Evolutionary conservation across 2,113 vertebrate genomes (phyloP).

Genomic region (Camelus bactrianus): DNA sequence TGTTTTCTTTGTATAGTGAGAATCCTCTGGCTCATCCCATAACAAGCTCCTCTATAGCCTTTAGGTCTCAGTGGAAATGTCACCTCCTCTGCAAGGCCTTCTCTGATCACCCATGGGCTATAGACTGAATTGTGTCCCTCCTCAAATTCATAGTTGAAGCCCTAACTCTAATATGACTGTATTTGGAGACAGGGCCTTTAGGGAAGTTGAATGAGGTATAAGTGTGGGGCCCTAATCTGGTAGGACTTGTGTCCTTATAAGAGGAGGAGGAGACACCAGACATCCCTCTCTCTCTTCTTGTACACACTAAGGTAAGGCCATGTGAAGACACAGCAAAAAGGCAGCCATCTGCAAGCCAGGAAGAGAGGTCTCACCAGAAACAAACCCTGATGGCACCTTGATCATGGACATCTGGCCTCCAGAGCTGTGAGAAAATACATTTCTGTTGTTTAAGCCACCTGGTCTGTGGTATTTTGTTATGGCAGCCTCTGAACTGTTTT

Average conservation of each 20-base stretch:
- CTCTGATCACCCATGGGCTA: background rate
- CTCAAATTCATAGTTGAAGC: background rate
- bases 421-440: background rate
- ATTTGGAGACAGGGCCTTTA: constrained; percentile 11
- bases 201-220: background rate
- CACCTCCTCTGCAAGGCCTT: background rate
- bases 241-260: background rate
- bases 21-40: background rate
- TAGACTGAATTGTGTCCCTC: background rate
- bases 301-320: background rate
- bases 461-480: background rate
- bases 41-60: background rate
- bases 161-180: background rate
- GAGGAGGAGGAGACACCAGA: background rate
- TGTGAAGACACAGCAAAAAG: background rate
- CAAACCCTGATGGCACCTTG: background rate
- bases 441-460: background rate
- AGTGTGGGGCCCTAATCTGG: background rate
- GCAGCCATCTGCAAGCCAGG: background rate
- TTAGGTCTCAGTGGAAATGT: constrained; percentile 6
- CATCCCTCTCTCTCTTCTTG: background rate
- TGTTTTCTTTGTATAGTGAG: background rate
- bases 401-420: background rate
- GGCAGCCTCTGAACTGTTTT: background rate
- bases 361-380: background rate